phyloP scores from a whole-genome alignment of 2,113 vertebrate genomes.

The Pollimyrus isidori region DNA sequence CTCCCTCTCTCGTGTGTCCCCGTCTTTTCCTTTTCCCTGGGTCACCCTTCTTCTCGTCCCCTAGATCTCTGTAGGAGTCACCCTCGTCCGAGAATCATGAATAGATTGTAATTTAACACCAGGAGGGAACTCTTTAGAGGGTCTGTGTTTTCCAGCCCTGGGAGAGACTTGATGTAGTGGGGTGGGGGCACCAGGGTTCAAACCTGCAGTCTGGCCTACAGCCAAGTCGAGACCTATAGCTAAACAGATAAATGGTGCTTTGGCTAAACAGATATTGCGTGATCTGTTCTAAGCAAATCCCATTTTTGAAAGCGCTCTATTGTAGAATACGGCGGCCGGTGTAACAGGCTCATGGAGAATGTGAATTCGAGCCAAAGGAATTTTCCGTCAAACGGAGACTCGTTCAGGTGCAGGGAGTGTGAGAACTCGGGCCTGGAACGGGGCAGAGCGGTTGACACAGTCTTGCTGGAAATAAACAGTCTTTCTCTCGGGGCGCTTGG shows the following conservation, averaged over 20 bases:
- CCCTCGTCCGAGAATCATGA: not conserved
- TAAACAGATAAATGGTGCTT: not conserved
- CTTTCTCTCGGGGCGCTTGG: not conserved
- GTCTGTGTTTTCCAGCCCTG: not conserved
- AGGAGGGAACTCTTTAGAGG: not conserved
- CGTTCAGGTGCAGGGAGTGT: not conserved
- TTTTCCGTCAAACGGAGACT: not conserved
- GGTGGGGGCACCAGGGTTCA: not conserved
- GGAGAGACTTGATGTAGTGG: not conserved
- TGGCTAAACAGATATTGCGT: not conserved
- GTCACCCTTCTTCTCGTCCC: not conserved
- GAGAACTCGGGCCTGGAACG: not conserved
- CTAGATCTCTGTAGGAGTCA: not conserved
- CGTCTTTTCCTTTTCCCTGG: not conserved
- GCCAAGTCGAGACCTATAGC: not conserved
- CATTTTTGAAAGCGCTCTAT: not conserved
- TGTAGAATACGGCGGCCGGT: not conserved
- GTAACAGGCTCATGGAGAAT: not conserved
- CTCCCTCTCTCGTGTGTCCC: not conserved
- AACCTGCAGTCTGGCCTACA: not conserved
- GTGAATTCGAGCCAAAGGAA: not conserved
- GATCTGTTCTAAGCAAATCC: not conserved
- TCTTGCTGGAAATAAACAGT: not conserved
- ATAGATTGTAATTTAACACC: not conserved
- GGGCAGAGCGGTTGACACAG: not conserved